These are phyloP conservation scores for Diceros bicornis DNA, from an alignment of 2,797 vertebrate genomes.

Conservation along the genomic window DNA sequence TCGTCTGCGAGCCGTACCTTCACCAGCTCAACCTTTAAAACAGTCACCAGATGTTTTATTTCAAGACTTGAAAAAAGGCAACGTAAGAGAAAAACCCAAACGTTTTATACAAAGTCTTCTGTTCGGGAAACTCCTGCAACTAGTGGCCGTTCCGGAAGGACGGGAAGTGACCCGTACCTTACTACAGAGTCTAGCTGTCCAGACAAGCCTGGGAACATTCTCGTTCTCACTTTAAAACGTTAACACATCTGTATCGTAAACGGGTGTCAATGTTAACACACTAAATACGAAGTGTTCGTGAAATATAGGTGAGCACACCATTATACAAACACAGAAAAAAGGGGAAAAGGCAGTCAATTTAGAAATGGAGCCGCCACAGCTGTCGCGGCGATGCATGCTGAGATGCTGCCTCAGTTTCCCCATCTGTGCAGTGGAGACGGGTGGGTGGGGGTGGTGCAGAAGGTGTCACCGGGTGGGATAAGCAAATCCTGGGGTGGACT, in stretches of 20 bases:
- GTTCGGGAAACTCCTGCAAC: conserved; percentile 62
- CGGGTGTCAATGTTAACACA: conserved; percentile 72
- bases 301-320: conserved; percentile 71
- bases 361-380: conserved; percentile 69
- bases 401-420: neutral
- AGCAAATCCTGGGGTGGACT: neutral
- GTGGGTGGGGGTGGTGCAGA: neutral
- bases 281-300: conserved; percentile 74
- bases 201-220: conserved; percentile 63
- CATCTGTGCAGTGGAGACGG: neutral
- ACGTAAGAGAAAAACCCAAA: neutral
- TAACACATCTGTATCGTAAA: conserved; percentile 74
- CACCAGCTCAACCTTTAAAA: neutral
- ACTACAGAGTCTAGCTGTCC: conserved; percentile 26
- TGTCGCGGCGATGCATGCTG: neutral
- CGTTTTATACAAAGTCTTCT: conserved; percentile 5
- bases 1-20: neutral
- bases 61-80: neutral
- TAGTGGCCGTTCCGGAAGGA: conserved; percentile 20
- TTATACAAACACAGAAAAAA: conserved; percentile 82
- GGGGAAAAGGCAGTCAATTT: conserved; percentile 57
- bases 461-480: rapidly evolving
- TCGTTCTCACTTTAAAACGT: conserved; percentile 76
- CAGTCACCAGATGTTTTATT: conserved; percentile 7
- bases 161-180: neutral